Evolutionary conservation across 1,140 invertebrate species (phyloP), one percentile per base, ranked within the genome.

Genomic region (Platyura marginata): DNA sequence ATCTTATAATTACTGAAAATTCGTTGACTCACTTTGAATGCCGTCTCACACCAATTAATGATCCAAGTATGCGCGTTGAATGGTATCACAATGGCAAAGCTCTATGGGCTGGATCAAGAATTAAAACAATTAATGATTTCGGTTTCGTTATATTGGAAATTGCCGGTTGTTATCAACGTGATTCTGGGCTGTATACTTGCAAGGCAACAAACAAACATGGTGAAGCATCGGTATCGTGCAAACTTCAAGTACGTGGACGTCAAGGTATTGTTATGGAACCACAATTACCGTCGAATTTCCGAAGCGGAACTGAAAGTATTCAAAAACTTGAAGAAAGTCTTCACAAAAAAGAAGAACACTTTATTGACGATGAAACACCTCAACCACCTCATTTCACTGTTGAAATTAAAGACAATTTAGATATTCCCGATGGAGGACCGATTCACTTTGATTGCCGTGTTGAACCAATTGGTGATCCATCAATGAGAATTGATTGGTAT

Each of bases 31-130:
- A 94, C 61, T 91, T 95, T 51, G 90, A 95, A 65, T 91, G 86
- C 48, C 76, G 84, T 33, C 63, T 94, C 18, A 75, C 77, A 42
- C 91, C 91, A n/a, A 74, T 90, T 8, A 87, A 88, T 51, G 90
- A 95, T 65, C 81, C 85, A 1, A 87, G 81, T 44, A 83, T 95
- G 80, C 72, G 80, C 48, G 87, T 96, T 13, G 91, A 95, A 64
- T 96, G 91, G 91, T 95, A 80, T 74, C 89, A 94, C 50, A 93
- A 96, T 61, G 91, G 90, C 23, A 89, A 92, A 66, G 73, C 87
- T 9, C 66, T 94, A 36, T 75, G 81, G 51, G 77, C 83, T 46
- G 88, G 87, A 38, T 88, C 84, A 8, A 73, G 87, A 59, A 78
- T 91, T 42, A 90, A 90, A 57, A 90, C 84, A 0, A 90, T 91